Percentiles rank a stretch among this genome's conserved stretches.
These are phyloP conservation scores for Eristalis intricaria DNA, from an alignment of 2,888 invertebrate genomes.

Conservation along the genomic window DNA sequence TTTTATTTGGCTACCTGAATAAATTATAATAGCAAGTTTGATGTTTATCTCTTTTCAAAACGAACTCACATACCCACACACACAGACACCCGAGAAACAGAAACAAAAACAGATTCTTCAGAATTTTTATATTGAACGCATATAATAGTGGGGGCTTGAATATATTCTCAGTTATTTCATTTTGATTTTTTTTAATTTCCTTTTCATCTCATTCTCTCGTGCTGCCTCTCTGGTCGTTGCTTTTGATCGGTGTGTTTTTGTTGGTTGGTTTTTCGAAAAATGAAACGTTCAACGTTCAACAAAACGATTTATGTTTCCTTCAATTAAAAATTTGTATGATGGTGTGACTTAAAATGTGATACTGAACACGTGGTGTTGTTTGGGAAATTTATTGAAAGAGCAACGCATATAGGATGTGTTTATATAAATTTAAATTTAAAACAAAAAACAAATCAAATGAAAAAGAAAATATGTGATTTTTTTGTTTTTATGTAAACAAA, in stretches of 20 bases:
- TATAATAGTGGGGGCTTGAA: constrained; percentile 22
- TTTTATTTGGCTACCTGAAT: constrained; percentile 70
- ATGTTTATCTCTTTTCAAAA: constrained; percentile 56
- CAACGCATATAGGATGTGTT: constrained; percentile 26
- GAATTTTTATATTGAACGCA: constrained; percentile 24
- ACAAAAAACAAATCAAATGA: not conserved
- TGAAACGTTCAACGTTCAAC: constrained; percentile 36
- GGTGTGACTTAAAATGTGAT: constrained; percentile 54
- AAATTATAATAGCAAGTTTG: constrained; percentile 62
- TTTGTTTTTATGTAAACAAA: not conserved
- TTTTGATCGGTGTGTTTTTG: not conserved
- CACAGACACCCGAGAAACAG: constrained; percentile 7
- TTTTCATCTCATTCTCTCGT: not conserved
- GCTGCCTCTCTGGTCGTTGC: not conserved
- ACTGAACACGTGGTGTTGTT: constrained; percentile 36
- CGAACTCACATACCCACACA: not conserved
- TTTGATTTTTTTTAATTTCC: not conserved
- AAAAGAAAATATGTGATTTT: too few species aligned
- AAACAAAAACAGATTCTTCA: constrained; percentile 25
- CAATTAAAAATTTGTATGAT: constrained; percentile 47
- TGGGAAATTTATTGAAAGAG: constrained; percentile 27
- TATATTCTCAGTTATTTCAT: constrained; percentile 35
- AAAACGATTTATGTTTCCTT: constrained; percentile 60
- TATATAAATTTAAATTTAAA: not conserved
- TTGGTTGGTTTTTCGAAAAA: constrained; percentile 25